Evolutionary conservation across 2,113 vertebrate species (phyloP), one percentile per base, ranked within the genome.

Genomic region (Polyodon spathula): DNA sequence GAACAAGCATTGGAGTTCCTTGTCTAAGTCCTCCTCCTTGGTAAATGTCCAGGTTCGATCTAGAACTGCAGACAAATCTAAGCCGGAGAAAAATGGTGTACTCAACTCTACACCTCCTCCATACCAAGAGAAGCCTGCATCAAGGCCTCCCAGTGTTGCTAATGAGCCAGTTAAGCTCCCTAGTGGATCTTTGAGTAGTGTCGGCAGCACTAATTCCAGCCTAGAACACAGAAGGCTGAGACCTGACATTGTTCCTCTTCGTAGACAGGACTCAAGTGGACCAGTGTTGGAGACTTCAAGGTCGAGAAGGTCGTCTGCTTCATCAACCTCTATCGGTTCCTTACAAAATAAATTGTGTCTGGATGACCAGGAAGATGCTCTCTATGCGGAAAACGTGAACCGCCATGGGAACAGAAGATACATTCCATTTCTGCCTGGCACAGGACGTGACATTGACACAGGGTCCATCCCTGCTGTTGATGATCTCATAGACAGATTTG

Each of bases 371-470:
- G 87, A 93, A 37, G 90, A 90, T 0, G 87, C 91, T 38, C 85
- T 97, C 40, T 93, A 92, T 0, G 86, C 89, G 0, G 93, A 97
- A 67, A 88, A 84, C 0, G 93, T 97, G 50, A 99, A 99, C 67
- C 87, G 96, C 0, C 96, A 99, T 0, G 86, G 94, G 58, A 99
- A 99, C 65, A 84, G 95, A 14, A 87, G 96, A 37, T 98, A 98
- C 54, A 94, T 99, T 50, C 96, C 95, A 0, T 99, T 99, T 78
- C 46, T 86, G 58, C 88, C 96, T 0, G 96, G 96, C 46, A 97
- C 96, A 0, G 95, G 96, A 12, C 84, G 95, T 58, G 94, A 96
- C 64, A 97, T 98, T 2, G 94, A 98, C 69, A 96, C 91, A 0
- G 94, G 87, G 1, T 89, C 92, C 1, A 90, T 95, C 60, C 87